Conservation (phyloP, 2,797 vertebrate species). For the Hyperoplus lanceolatus region DNA sequence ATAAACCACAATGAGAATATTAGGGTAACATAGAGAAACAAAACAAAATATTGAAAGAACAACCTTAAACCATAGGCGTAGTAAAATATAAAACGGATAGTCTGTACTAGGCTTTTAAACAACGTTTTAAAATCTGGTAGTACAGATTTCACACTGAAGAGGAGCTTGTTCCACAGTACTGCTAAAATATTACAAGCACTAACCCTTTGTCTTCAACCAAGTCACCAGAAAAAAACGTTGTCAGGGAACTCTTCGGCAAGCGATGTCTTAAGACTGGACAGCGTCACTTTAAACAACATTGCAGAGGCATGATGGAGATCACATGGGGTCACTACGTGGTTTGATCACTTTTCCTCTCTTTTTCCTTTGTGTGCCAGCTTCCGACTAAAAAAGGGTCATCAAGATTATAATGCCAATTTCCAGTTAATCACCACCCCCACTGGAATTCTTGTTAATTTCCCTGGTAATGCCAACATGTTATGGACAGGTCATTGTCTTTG, state of each 20-base stretch:
- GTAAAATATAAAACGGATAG: background rate
- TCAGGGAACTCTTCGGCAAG: too few species aligned
- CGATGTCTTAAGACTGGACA: background rate
- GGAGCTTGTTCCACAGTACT: background rate
- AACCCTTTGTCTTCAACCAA: background rate
- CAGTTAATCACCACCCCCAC: background rate
- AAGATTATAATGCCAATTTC: background rate
- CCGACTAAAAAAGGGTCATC: background rate
- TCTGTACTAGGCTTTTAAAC: background rate
- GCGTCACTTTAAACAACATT: background rate
- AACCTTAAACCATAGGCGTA: background rate
- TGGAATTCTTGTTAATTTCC: slow-evolving; percentile 1
- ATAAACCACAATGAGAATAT: too few species aligned
- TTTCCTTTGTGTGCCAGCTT: too few species aligned
- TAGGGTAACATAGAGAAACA: background rate
- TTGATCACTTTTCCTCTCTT: background rate
- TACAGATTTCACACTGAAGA: background rate
- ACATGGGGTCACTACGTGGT: background rate
- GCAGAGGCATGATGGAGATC: background rate
- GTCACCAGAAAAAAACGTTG: too few species aligned
- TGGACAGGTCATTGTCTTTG: background rate
- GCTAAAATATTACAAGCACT: background rate
- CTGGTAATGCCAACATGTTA: background rate
- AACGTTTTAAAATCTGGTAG: background rate
- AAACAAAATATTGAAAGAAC: background rate